Conservation (phyloP, 2,113 vertebrate species). For the Dinomys branickii region DNA sequence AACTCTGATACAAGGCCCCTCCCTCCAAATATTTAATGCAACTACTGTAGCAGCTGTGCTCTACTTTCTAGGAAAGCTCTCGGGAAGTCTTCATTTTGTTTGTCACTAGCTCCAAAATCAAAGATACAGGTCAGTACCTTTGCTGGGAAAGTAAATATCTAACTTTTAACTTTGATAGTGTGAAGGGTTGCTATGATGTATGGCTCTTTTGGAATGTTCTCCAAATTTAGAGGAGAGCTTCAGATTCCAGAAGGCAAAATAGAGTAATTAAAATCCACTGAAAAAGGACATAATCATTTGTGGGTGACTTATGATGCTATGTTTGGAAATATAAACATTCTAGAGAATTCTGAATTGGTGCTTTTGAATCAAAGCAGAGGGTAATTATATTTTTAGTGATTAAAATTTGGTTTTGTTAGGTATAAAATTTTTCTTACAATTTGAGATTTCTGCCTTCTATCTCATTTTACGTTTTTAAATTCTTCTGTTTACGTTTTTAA, state of each 20-base stretch:
- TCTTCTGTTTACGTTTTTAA: conserved; percentile 22
- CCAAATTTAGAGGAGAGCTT: not conserved
- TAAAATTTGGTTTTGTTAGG: conserved; percentile 25
- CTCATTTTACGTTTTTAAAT: conserved; percentile 48
- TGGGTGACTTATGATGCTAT: not conserved
- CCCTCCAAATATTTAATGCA: not conserved
- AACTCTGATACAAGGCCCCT: not conserved
- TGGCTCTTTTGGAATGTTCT: not conserved
- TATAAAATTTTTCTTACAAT: not conserved
- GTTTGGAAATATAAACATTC: conserved; percentile 5
- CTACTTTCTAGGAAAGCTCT: not conserved
- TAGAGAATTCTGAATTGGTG: not conserved
- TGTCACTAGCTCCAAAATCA: not conserved
- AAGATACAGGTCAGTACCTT: not conserved
- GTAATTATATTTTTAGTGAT: conserved; percentile 11
- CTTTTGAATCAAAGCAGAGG: not conserved
- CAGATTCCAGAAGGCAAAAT: not conserved
- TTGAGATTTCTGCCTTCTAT: conserved; percentile 37
- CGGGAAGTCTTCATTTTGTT: not conserved
- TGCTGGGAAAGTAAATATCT: not conserved
- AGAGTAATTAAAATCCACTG: not conserved
- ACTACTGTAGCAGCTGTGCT: not conserved
- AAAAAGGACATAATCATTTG: not conserved
- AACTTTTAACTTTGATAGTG: not conserved
- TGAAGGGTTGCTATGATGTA: not conserved